These are phyloP conservation scores for Hemicordylus capensis DNA, from an alignment of 2,113 vertebrate genomes.

Conservation along the genomic window DNA sequence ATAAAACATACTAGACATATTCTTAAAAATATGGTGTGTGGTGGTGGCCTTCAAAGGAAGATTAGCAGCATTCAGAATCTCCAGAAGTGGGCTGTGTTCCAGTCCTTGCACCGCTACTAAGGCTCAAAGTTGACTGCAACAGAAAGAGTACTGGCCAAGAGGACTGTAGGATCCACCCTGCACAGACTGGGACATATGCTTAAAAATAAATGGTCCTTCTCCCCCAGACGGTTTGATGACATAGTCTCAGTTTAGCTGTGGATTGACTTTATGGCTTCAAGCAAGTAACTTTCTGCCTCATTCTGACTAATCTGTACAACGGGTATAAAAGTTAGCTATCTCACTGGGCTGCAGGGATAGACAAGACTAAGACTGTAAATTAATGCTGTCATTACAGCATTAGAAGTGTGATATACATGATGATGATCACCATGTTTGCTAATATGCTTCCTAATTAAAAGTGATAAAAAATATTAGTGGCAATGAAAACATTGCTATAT, in stretches of 20 bases:
- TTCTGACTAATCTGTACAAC: not conserved
- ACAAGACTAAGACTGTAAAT: not conserved
- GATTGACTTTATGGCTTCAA: not conserved
- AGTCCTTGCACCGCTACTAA: not conserved
- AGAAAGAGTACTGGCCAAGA: too few species aligned
- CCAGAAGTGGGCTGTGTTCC: not conserved
- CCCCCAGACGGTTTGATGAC: not conserved
- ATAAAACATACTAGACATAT: not conserved
- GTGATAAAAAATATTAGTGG: accelerated
- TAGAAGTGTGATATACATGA: not conserved
- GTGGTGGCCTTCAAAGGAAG: accelerated
- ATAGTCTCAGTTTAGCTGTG: not conserved
- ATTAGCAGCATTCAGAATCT: not conserved
- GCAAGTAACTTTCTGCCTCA: not conserved
- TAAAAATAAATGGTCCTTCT: not conserved
- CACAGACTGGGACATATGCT: accelerated
- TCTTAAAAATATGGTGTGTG: not conserved
- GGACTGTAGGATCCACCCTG: not conserved
- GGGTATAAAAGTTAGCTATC: not conserved
- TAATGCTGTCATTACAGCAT: not conserved
- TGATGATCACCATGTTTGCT: not conserved
- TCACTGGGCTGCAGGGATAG: not conserved
- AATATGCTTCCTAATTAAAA: not conserved
- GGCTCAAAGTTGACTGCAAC: not conserved
- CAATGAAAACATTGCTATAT: not conserved